Evolutionary conservation across 2,113 vertebrate genomes (phyloP), one percentile per base, ranked within the genome.

Genomic region (Hippocampus comes): DNA sequence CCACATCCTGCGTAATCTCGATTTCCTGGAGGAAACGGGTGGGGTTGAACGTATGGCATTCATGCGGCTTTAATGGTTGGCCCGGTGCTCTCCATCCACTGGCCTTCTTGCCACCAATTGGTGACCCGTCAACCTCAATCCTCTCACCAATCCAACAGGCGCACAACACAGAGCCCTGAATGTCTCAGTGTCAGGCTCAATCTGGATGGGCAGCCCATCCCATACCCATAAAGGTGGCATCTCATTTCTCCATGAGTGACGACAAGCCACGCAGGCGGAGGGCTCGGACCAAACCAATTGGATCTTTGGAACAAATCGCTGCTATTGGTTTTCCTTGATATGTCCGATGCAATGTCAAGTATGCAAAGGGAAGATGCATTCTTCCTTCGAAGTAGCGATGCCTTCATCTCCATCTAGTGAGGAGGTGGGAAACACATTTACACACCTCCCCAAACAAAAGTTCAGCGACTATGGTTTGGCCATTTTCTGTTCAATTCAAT

Each of bases 61-160:
- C 89, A 21, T 59, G 86, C 79, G 86, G 80, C 87, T 90, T 89
- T 84, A 86, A 87, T 87, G 89, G 90, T 89, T 89, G 86, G 89
- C 80, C 86, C 84, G 82, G 38, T 83, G 87, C 81, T 88, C 88
- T 81, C 80, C 83, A 85, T 76, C 88, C 90, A 84, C 82, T 75
- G 87, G 89, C 88, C 89, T 86, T 74, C 81, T 72, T 81, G 85
- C 89, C 88, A 89, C 88, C 90, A 90, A 91, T 91, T 91, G 88
- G 78, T 89, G 90, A 91, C 89, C 90, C 82, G 90, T 91, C 90
- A 90, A 89, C 90, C 90, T 75, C 90, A 91, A 91, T 91, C 82
- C 87, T 87, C 81, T 78, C 80, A 83, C 88, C 90, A 91, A 91
- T 91, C 90, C 90, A 90, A 89, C 90, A 90, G 83, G 80, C 82